phyloP scores from a whole-genome alignment of 2,113 vertebrate species.

The Phylloscopus trochilus region DNA sequence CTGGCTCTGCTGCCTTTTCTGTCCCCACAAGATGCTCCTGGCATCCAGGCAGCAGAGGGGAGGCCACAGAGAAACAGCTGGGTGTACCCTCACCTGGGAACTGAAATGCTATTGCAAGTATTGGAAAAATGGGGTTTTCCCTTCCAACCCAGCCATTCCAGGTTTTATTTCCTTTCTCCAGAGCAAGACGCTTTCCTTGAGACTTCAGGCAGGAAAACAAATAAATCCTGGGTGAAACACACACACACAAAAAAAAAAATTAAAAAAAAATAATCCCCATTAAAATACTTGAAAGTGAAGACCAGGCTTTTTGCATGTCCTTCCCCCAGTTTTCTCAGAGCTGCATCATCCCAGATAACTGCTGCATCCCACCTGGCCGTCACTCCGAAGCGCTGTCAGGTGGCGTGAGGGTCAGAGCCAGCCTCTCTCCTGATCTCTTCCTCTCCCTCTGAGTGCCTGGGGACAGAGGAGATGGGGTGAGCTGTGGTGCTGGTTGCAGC shows the following conservation, averaged over 20 bases:
- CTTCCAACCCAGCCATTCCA: not conserved
- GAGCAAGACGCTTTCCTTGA: not conserved
- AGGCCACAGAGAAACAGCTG: not conserved
- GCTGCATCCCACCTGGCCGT: not conserved
- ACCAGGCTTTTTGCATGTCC: not conserved
- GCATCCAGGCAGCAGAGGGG: rapidly evolving
- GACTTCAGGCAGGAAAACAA: not conserved
- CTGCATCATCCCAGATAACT: not conserved
- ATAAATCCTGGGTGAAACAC: not conserved
- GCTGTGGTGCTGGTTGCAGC: not conserved
- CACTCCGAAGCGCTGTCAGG: not conserved
- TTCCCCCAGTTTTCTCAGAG: not conserved
- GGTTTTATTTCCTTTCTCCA: not conserved
- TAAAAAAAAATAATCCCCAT: not conserved
- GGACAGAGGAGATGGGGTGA: not conserved
- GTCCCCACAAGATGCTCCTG: rapidly evolving
- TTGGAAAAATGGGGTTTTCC: not conserved
- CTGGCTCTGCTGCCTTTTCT: not conserved
- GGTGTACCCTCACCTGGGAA: not conserved
- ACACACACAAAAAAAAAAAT: no score
- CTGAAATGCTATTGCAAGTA: not conserved
- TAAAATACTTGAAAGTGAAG: not conserved
- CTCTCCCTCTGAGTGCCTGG: constrained; percentile 36
- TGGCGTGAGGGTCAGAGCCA: not conserved
- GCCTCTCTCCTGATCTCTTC: constrained; percentile 20